A percentile compares a stretch with the other conserved stretches of the same genome.
Evolutionary conservation across 2,888 invertebrate genomes (phyloP).

Genomic region (Dinocampus coccinellae): DNA sequence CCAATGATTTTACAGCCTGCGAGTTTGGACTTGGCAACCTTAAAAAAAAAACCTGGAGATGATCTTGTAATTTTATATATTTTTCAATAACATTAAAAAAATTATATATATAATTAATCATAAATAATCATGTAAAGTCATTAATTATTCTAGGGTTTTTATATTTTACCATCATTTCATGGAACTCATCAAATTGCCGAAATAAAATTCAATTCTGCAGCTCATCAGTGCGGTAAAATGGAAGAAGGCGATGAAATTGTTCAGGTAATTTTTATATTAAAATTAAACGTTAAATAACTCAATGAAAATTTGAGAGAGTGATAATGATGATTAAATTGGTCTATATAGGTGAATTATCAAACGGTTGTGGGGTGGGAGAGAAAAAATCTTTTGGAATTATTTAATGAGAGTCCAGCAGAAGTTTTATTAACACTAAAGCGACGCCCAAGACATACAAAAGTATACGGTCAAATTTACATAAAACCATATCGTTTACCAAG

Average conservation of each 20-base stretch:
- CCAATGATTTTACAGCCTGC: conserved; percentile 93
- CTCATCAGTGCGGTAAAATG: conserved; percentile 91
- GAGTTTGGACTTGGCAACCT: conserved; percentile 87
- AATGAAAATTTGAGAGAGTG: no score
- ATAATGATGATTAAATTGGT: conserved; percentile 21
- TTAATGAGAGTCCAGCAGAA: conserved; percentile 85
- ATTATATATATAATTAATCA: neutral
- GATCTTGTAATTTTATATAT: conserved; percentile 74
- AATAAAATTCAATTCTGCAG: conserved; percentile 91
- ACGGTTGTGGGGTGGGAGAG: conserved; percentile 86
- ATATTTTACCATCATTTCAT: conserved; percentile 88
- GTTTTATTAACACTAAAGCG: conserved; percentile 86
- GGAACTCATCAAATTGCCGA: conserved; percentile 86
- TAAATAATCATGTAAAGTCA: conserved; percentile 17
- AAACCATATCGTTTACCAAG: conserved; percentile 81
- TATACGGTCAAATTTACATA: conserved; percentile 81
- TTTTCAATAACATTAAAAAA: neutral
- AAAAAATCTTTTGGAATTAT: conserved; percentile 80
- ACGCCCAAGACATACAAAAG: conserved; percentile 84
- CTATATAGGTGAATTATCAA: conserved; percentile 77
- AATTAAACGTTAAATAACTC: neutral
- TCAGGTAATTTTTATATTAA: conserved; percentile 78
- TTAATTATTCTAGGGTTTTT: conserved; percentile 78
- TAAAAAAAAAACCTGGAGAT: conserved; percentile 86
- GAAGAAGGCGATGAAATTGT: conserved; percentile 97